Evolutionary conservation across 1,140 invertebrate genomes (phyloP), one percentile per base, ranked within the genome.

Genomic region (Holcopasites calliopsidis): DNA sequence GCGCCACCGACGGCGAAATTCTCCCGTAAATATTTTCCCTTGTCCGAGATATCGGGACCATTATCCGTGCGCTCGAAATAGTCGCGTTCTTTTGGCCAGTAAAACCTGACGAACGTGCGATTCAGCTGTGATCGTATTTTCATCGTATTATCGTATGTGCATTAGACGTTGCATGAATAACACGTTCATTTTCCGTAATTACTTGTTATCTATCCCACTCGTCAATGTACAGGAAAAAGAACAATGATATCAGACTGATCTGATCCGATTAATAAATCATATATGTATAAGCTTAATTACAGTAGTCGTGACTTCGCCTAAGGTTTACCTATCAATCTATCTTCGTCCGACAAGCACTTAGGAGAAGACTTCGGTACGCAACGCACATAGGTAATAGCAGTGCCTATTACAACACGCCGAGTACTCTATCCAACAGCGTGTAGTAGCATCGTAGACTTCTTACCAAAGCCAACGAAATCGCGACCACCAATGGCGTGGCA

Each of bases 21-120:
- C 88, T 86, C 86, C 87, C 86, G 85, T 87, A 90, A 91, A 90
- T 91, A 91, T 91, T 90, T 91, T 90, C 84, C 88, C 88, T 89
- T 86, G 81, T 69, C 77, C 80, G 83, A 80, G 75, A 85, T 80
- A 83, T 86, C 77, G 70, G 66, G 28, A 31, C 49, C 33, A 23
- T 13, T n/a, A 21, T 8, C 7, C 38, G 5, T 4, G 1, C 13
- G 2, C 13, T 13, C 44, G 33, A n/a, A 21, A 47, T 8, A 28
- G 3, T 42, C 35, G 40, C 33, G 23, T 13, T 21, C 1, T 38
- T 21, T 58, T 16, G 26, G 18, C 8, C 50, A 1, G 4, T 38
- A n/a, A 7, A 6, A 28, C n/a, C 7, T 33, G 28, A 18, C 28
- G 16, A 35, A 0, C 21, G 49, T 13, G 49, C 16, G 54, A 35